phyloP scores from a whole-genome alignment of 2,888 invertebrate species.

The Tortrix viridana region DNA sequence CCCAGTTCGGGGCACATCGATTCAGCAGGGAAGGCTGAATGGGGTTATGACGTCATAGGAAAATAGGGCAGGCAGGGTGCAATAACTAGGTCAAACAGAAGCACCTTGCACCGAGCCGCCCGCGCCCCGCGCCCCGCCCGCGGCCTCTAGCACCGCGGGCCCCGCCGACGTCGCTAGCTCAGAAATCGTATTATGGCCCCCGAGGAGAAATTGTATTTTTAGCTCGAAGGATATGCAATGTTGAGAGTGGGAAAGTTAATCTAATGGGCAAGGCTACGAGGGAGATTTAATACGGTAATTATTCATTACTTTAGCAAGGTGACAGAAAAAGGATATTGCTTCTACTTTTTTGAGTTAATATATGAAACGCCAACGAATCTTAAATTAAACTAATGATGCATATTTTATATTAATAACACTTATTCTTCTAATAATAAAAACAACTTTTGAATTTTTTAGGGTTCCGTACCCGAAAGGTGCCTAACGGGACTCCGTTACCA shows the following conservation, averaged over 20 bases:
- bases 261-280: not conserved
- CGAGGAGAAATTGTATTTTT: conserved; percentile 54
- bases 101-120: conserved; percentile 56
- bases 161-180: conserved; percentile 21
- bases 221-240: conserved; percentile 48
- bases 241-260: conserved; percentile 16
- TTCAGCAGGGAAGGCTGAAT: conserved; percentile 76
- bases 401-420: no score
- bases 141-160: conserved; percentile 24
- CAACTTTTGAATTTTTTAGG: no score
- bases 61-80: conserved; percentile 74
- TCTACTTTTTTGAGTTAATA: not conserved
- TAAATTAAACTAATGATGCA: no score
- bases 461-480: no score
- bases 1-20: conserved; percentile 76
- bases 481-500: no score
- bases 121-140: conserved; percentile 42
- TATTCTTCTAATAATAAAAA: no score
- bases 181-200: conserved; percentile 50
- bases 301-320: not conserved
- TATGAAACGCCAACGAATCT: no score
- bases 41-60: conserved; percentile 76
- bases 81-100: conserved; percentile 72
- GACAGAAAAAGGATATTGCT: not conserved
- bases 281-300: conserved; percentile 6